Conservation (phyloP, 2,888 invertebrate genomes). For the Salpingus planirostris region DNA sequence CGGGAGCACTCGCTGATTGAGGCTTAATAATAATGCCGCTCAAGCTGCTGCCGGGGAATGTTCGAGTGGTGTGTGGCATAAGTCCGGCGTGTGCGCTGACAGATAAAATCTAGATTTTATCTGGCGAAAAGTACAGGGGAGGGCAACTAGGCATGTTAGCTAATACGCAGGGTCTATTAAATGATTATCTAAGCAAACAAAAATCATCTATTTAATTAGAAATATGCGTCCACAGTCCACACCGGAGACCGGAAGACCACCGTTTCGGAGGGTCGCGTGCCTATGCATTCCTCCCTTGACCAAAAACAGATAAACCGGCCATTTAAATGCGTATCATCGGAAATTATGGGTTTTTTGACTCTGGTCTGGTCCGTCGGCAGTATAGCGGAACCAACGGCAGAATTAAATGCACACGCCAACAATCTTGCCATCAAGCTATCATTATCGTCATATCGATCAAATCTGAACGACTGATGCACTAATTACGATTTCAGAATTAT, state of each 20-base stretch:
- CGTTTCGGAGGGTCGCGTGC: slow-evolving; percentile 37
- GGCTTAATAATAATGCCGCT: too few species aligned
- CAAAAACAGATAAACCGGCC: too few species aligned
- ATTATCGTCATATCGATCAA: too few species aligned
- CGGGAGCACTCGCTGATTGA: too few species aligned
- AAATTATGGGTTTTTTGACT: slow-evolving; percentile 23
- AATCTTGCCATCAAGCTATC: too few species aligned
- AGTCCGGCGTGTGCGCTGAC: slow-evolving; percentile 23
- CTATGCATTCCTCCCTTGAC: too few species aligned
- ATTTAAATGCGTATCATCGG: slow-evolving; percentile 21
- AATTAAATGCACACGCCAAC: too few species aligned
- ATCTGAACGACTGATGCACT: too few species aligned
- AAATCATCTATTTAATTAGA: slow-evolving; percentile 46
- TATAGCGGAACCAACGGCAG: too few species aligned
- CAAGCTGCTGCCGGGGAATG: too few species aligned
- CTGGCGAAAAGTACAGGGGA: slow-evolving; percentile 31
- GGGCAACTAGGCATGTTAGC: slow-evolving; percentile 40
- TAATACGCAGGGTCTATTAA: slow-evolving; percentile 41
- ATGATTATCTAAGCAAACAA: slow-evolving; percentile 46
- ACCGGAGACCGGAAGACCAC: slow-evolving; percentile 39
- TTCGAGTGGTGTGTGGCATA: slow-evolving; percentile 1
- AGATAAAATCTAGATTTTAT: slow-evolving; percentile 30
- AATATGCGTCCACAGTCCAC: slow-evolving; percentile 31
- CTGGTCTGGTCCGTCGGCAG: too few species aligned
- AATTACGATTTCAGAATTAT: too few species aligned